Conservation (phyloP, 2,113 vertebrate genomes). For the Cranoglanis bouderius region DNA sequence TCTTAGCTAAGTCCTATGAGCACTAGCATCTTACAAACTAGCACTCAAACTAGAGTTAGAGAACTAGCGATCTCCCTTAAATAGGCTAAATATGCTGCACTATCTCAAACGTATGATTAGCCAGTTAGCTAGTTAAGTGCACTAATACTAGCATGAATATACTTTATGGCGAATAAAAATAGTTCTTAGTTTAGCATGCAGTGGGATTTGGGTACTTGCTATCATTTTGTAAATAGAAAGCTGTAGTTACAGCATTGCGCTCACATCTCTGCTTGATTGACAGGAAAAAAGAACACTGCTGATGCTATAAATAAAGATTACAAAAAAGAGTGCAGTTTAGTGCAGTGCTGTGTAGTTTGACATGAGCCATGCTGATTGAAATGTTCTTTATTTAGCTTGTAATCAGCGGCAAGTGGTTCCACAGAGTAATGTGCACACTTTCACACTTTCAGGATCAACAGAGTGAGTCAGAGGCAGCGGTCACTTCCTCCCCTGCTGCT, state of each 20-base stretch:
- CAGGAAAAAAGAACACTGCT: not conserved
- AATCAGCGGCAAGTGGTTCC: constrained; percentile 24
- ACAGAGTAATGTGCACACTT: not conserved
- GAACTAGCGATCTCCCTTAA: not conserved
- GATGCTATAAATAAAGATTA: not conserved
- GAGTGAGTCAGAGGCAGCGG: constrained; percentile 38
- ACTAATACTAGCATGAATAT: not conserved
- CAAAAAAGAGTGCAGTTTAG: not conserved
- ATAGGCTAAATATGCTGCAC: not conserved
- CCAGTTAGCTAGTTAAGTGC: not conserved
- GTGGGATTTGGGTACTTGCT: not conserved
- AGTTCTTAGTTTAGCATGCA: not conserved
- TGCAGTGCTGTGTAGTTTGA: constrained; percentile 1
- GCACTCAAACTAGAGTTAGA: not conserved
- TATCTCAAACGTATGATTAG: not conserved
- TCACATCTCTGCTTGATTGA: not conserved
- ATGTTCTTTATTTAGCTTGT: constrained; percentile 26
- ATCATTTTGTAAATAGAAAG: not conserved
- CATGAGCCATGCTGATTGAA: constrained; percentile 21
- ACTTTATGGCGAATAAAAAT: not conserved
- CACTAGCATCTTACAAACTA: not conserved
- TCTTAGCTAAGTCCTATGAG: not conserved
- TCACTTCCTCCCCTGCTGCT: constrained; percentile 8
- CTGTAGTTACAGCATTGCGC: not conserved
- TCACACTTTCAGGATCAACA: constrained; percentile 41